phyloP scores from a whole-genome alignment of 2,797 vertebrate species.

The Austrolebias charrua region DNA sequence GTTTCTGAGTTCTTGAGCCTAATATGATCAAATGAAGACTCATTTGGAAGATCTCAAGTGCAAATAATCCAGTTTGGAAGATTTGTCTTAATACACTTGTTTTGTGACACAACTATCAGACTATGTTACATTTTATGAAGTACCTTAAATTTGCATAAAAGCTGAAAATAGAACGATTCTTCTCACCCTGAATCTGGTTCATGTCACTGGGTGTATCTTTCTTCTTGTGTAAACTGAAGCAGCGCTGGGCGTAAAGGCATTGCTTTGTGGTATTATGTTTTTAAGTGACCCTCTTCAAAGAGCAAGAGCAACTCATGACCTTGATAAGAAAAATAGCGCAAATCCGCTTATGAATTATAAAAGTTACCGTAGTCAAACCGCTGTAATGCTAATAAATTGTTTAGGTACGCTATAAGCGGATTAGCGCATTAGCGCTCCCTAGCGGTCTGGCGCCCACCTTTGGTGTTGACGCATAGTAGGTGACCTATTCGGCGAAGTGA shows the following conservation, averaged over 20 bases:
- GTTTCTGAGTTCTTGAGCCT: not conserved
- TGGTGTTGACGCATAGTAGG: too few species aligned
- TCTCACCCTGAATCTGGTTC: not conserved
- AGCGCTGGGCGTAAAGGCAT: not conserved
- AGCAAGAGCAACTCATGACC: too few species aligned
- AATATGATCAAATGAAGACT: not conserved
- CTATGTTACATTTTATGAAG: not conserved
- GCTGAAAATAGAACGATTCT: not conserved
- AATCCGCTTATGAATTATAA: too few species aligned
- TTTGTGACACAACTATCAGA: not conserved
- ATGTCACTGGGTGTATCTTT: not conserved
- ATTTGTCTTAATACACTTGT: conserved; percentile 1
- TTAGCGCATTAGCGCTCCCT: too few species aligned
- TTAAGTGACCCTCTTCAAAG: conserved; percentile 15
- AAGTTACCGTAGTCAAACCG: too few species aligned
- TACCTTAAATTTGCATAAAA: not conserved
- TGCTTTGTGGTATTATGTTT: not conserved
- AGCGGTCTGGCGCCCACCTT: too few species aligned
- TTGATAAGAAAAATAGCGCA: too few species aligned
- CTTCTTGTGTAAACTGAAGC: not conserved
- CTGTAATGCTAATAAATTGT: too few species aligned
- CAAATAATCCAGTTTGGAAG: not conserved
- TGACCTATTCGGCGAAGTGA: too few species aligned
- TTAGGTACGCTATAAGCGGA: too few species aligned
- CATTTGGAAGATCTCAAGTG: not conserved